Evolutionary conservation across 2,113 vertebrate species (phyloP).

Genomic region (Halcyon senegalensis): DNA sequence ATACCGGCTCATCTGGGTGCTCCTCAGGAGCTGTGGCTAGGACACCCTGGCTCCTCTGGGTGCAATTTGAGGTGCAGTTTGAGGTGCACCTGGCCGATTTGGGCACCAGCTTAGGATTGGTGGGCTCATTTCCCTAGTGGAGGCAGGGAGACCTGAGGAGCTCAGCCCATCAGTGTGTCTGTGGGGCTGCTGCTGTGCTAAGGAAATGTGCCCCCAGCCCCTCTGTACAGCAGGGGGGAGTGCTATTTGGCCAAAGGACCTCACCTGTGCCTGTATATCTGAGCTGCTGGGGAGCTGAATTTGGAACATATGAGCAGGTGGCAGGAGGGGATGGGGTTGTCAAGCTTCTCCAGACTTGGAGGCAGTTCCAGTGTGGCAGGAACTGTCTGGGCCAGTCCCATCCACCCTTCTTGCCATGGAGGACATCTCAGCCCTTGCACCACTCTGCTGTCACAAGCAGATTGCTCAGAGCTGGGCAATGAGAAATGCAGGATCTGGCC

Average conservation of each 20-base stretch:
- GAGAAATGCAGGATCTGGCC: not conserved
- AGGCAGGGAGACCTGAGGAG: not conserved
- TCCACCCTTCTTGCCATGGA: not conserved
- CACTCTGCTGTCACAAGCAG: not conserved
- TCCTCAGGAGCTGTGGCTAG: not conserved
- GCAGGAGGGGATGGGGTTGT: not conserved
- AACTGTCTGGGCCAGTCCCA: not conserved
- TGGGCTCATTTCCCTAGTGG: not conserved
- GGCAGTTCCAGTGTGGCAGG: not conserved
- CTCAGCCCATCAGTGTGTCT: not conserved
- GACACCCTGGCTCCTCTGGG: not conserved
- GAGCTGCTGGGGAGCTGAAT: not conserved
- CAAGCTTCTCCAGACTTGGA: not conserved
- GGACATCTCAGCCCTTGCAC: not conserved
- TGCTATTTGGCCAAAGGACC: fast-evolving
- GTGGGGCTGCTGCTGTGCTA: not conserved
- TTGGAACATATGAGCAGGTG: fast-evolving
- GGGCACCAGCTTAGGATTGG: not conserved
- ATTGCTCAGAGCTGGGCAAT: fast-evolving
- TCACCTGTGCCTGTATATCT: not conserved
- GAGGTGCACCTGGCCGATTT: fast-evolving
- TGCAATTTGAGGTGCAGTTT: fast-evolving
- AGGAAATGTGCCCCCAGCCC: not conserved
- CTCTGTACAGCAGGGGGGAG: fast-evolving
- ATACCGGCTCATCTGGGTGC: not conserved